Evolutionary conservation across 2,797 vertebrate species (phyloP).

Genomic region (Acipenser transmontanus): DNA sequence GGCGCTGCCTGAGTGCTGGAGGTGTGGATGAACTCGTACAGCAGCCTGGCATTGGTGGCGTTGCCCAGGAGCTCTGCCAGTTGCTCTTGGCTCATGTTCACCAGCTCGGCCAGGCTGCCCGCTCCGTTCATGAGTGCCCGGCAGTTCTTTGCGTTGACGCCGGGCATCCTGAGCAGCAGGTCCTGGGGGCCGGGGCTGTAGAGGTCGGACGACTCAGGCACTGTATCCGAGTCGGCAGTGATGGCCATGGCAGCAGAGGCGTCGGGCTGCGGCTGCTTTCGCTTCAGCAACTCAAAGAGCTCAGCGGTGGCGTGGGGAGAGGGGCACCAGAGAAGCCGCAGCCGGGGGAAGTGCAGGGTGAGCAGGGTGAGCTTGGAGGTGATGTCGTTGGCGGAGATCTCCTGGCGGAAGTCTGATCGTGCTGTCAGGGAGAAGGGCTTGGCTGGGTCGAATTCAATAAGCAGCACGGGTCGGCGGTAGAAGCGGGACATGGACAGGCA

Average conservation of each 20-base stretch:
- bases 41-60: slow-evolving; percentile 60
- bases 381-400: slow-evolving; percentile 80
- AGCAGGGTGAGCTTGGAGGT: slow-evolving; percentile 86
- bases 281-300: slow-evolving; percentile 84
- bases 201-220: slow-evolving; percentile 71
- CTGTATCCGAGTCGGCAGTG: slow-evolving; percentile 74
- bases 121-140: slow-evolving; percentile 65
- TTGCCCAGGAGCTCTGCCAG: slow-evolving; percentile 71
- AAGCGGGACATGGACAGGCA: slow-evolving; percentile 87
- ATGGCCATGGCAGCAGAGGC: slow-evolving; percentile 70
- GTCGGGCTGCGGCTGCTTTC: slow-evolving; percentile 67
- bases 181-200: slow-evolving; percentile 90
- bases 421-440: slow-evolving; percentile 82
- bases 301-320: slow-evolving; percentile 85
- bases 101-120: slow-evolving; percentile 74
- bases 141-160: slow-evolving; percentile 81
- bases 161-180: slow-evolving; percentile 89
- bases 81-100: slow-evolving; percentile 63
- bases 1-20: slow-evolving; percentile 37
- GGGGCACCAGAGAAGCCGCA: slow-evolving; percentile 90
- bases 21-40: slow-evolving; percentile 84
- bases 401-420: slow-evolving; percentile 70
- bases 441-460: slow-evolving; percentile 87
- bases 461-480: slow-evolving; percentile 79
- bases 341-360: slow-evolving; percentile 86